These are phyloP conservation scores for Microplitis manilae DNA, from an alignment of 2,888 invertebrate species.

Conservation along the genomic window DNA sequence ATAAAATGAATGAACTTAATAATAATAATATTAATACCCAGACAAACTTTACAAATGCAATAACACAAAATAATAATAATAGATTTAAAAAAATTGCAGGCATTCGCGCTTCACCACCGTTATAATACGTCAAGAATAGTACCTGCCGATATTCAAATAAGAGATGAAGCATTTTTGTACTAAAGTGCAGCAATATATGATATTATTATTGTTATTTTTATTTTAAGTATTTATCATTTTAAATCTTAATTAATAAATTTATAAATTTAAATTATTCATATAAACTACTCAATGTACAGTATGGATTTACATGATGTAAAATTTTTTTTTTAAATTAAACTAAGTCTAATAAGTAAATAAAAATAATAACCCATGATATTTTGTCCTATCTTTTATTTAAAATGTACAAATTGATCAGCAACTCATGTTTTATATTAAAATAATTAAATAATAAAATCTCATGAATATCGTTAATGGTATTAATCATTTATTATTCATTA, in stretches of 20 bases:
- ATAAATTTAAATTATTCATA: constrained; percentile 52
- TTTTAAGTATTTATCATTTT: constrained; percentile 34
- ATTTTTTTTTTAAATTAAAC: neutral
- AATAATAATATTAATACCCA: constrained; percentile 41
- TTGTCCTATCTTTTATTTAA: neutral
- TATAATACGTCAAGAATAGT: constrained; percentile 58
- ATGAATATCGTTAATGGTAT: constrained; percentile 8
- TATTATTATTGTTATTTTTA: constrained; percentile 49
- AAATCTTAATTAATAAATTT: constrained; percentile 58
- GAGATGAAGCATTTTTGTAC: constrained; percentile 69
- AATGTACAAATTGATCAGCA: neutral
- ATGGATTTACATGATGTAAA: constrained; percentile 60
- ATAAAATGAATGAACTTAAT: constrained; percentile 40
- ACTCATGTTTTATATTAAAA: neutral
- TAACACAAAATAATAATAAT: constrained; percentile 47
- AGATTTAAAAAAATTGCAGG: constrained; percentile 52
- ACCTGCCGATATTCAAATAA: constrained; percentile 63
- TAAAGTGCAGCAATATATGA: constrained; percentile 70
- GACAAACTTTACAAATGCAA: constrained; percentile 53
- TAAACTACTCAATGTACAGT: constrained; percentile 64
- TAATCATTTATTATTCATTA: constrained; percentile 14
- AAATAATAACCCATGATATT: neutral
- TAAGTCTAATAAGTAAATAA: neutral
- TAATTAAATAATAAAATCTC: constrained; percentile 2
- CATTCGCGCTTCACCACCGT: constrained; percentile 61